Percentiles rank a stretch among this genome's conserved stretches.
Evolutionary conservation across 2,888 invertebrate genomes (phyloP).

Genomic region (Drosophila engyochracea): DNA sequence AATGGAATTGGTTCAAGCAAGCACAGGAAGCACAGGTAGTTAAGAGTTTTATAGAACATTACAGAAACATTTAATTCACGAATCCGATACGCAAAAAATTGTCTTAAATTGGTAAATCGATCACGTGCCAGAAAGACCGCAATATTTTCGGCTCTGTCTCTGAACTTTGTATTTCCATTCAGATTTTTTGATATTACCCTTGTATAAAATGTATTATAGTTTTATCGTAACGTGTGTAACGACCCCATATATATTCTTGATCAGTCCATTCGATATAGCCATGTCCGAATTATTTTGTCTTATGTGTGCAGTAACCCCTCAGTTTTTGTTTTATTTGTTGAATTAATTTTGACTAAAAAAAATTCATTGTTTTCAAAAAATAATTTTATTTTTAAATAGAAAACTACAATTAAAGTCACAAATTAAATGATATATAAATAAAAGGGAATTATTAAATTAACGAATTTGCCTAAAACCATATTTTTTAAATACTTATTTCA

Average conservation of each 20-base stretch:
- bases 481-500: too few species aligned
- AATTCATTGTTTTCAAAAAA: not conserved
- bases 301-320: not conserved
- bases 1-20: not conserved
- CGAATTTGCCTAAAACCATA: not conserved
- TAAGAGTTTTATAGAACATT: not conserved
- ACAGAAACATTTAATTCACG: conserved; percentile 9
- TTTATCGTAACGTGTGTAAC: not conserved
- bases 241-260: not conserved
- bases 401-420: not conserved
- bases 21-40: not conserved
- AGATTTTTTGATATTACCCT: conserved; percentile 11
- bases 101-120: conserved; percentile 53
- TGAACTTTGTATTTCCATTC: conserved; percentile 26
- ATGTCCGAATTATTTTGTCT: not conserved
- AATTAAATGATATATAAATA: not conserved
- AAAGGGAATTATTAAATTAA: not conserved
- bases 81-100: conserved; percentile 40
- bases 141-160: conserved; percentile 26
- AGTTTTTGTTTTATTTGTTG: not conserved
- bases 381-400: not conserved
- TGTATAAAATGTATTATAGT: not conserved
- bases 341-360: not conserved
- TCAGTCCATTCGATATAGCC: not conserved
- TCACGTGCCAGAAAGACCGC: conserved; percentile 61